Percentiles rank a stretch among this genome's conserved stretches.
These are phyloP conservation scores for Alces alces DNA, from an alignment of 2,113 vertebrate species.

Conservation along the genomic window DNA sequence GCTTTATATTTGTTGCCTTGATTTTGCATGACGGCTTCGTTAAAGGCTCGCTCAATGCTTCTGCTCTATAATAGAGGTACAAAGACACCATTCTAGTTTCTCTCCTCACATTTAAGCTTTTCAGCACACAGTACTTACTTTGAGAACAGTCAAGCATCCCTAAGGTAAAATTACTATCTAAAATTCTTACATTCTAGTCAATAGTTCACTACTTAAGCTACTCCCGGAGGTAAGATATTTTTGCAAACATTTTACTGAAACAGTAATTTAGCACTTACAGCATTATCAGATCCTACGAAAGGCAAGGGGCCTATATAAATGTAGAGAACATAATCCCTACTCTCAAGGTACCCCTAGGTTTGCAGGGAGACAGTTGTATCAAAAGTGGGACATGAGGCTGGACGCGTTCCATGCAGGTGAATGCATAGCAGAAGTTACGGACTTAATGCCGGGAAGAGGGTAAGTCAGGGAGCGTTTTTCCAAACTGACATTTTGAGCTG, in stretches of 20 bases:
- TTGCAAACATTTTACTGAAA: background rate
- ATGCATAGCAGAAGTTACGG: background rate
- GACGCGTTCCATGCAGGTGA: background rate
- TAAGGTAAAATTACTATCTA: background rate
- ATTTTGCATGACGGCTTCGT: slow-evolving; percentile 85
- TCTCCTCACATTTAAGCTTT: background rate
- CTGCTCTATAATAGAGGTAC: slow-evolving; percentile 85
- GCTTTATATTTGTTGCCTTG: slow-evolving; percentile 78
- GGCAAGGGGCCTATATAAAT: background rate
- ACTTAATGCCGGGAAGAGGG: background rate
- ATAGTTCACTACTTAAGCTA: background rate
- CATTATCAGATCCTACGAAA: background rate
- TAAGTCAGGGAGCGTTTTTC: background rate
- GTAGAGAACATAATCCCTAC: background rate
- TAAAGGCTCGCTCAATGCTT: slow-evolving; percentile 91
- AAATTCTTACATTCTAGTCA: background rate
- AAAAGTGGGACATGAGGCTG: background rate
- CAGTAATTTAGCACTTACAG: background rate
- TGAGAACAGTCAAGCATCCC: background rate
- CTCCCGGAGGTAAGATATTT: background rate
- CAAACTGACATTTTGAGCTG: background rate
- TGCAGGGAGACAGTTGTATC: background rate
- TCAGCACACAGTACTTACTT: slow-evolving; percentile 34
- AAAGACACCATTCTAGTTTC: background rate
- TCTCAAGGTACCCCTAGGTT: background rate